Evolutionary conservation across 2,113 vertebrate species (phyloP).

Genomic region (Bos javanicus): DNA sequence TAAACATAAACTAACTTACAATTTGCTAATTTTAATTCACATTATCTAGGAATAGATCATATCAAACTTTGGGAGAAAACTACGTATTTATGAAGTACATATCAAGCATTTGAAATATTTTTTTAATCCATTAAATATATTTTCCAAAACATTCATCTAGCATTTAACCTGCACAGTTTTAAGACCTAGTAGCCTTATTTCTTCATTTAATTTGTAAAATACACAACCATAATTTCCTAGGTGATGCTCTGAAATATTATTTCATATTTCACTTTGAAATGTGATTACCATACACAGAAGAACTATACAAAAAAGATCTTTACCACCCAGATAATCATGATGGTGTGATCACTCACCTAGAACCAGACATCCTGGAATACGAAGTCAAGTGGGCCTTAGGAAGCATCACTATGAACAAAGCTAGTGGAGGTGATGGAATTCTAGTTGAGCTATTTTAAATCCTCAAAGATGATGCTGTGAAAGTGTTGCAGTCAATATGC

Average conservation of each 20-base stretch:
- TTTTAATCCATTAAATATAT: neutral
- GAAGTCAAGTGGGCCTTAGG: too few species aligned
- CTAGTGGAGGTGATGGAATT: too few species aligned
- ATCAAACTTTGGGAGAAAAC: neutral
- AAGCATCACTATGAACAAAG: too few species aligned
- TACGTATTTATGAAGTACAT: neutral
- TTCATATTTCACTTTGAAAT: neutral
- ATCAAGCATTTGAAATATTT: neutral
- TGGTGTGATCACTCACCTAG: neutral
- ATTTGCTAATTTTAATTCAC: neutral
- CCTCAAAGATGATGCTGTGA: too few species aligned
- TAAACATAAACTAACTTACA: neutral
- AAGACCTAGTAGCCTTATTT: neutral
- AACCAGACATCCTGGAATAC: too few species aligned
- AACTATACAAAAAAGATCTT: neutral
- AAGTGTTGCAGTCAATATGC: neutral
- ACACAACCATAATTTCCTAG: neutral
- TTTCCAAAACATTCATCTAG: slow-evolving; percentile 1
- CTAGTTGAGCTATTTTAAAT: too few species aligned
- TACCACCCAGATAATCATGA: neutral
- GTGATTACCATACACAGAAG: neutral
- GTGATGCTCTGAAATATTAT: neutral
- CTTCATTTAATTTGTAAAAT: neutral
- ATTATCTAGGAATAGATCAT: neutral
- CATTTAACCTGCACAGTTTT: neutral